Base-by-base conservation (phyloP, 2,113 vertebrate species). In the Sturnus vulgaris region DNA sequence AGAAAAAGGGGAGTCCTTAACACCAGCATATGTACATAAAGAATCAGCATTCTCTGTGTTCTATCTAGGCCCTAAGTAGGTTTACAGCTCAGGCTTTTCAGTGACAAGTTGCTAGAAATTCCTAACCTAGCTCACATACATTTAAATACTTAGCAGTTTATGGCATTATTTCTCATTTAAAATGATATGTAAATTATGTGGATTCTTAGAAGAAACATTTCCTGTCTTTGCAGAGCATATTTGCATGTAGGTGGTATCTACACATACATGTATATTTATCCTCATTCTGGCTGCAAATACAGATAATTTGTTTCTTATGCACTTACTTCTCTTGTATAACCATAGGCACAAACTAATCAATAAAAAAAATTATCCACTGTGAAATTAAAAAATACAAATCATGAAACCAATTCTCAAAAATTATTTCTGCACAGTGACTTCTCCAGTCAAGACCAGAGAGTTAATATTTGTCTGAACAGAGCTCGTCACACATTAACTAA, bases 21-120 rank as follows among this genome's bases (percentile, higher is more conserved):
- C 19, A 44, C 3, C 5, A 72, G 2, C 1, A 1, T 3, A 15
- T 5, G 9, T 0, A 0, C 7, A 5, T 25, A 72, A 72, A 6
- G 21, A 27, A 42, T 72, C 4, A 10, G 12, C 12, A 8, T 33
- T 60, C 14, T 50, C 11, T 40, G 49, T 27, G 10, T 21, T 88
- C 30, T 88, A 2, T 17, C 24, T 17, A 19, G 6, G 9, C 5
- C 21, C 28, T 68, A 10, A 57, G 49, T 15, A 53, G 4, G 6
- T 21, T 86, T 71, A 50, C 8, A 80, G 15, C 4, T 68, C 20
- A 83, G 5, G 5, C 9, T 85, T 82, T 82, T 35, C 28, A 35
- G 7, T 2, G 5, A 65, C 60, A 52, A 65, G 8, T 30, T 44
- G 8, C 0, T 2, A 61, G 14, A 66, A 82, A 70, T 27, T 22